phyloP scores from a whole-genome alignment of 2,888 invertebrate species.

The Plusia festucae region DNA sequence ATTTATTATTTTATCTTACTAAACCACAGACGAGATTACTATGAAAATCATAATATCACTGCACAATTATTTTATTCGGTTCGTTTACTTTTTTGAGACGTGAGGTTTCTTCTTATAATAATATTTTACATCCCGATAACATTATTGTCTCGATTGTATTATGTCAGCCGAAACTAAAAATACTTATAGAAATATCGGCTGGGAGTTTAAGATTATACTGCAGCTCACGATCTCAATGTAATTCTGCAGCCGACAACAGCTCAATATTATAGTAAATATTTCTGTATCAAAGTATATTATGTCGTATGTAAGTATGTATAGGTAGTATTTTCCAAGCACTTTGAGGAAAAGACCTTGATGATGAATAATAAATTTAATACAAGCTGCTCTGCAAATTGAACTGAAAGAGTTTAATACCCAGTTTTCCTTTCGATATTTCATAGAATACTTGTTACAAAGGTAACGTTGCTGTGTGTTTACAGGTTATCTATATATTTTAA shows the following conservation, averaged over 20 bases:
- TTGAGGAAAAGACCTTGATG: not conserved
- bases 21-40: not conserved
- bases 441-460: constrained; percentile 21
- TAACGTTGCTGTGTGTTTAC: constrained; percentile 6
- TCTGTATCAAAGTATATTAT: constrained; percentile 15
- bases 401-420: constrained; percentile 10
- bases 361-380: constrained; percentile 14
- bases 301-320: too few species aligned
- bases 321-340: constrained; percentile 12
- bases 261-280: not conserved
- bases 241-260: not conserved
- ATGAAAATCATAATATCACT: not conserved
- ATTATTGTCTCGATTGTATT: too few species aligned
- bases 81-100: too few species aligned
- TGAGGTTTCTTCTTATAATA: too few species aligned
- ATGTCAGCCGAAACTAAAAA: too few species aligned
- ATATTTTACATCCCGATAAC: too few species aligned
- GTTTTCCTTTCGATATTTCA: constrained; percentile 8
- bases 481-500: not conserved
- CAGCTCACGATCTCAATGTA: too few species aligned
- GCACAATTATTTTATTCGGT: not conserved
- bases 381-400: constrained; percentile 12
- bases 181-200: too few species aligned
- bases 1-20: not conserved
- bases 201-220: too few species aligned